phyloP scores from a whole-genome alignment of 2,113 vertebrate genomes.

The Thinocorus orbignyianus region DNA sequence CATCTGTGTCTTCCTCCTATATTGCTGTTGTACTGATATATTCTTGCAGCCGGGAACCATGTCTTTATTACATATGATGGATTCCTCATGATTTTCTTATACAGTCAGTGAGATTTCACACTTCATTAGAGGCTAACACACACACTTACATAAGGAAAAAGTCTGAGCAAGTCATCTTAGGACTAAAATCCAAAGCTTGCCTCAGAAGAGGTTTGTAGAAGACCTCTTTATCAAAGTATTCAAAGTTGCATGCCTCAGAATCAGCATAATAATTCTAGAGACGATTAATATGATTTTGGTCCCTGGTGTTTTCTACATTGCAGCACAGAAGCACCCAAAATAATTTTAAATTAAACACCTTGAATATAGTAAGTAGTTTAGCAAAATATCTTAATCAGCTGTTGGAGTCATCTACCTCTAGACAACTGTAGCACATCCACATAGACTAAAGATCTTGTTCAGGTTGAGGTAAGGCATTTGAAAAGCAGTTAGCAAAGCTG shows the following conservation, averaged over 20 bases:
- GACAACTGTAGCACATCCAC: background rate
- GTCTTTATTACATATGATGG: background rate
- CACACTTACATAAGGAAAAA: background rate
- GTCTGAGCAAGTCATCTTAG: background rate
- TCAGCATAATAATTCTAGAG: background rate
- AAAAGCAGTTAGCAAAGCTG: background rate
- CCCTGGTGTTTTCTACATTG: background rate
- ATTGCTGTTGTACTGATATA: background rate
- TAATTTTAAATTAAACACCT: background rate
- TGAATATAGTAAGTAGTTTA: background rate
- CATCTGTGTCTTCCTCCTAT: background rate
- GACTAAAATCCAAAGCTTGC: background rate
- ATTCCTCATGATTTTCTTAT: background rate
- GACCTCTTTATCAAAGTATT: background rate
- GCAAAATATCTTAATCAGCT: background rate
- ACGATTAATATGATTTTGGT: background rate
- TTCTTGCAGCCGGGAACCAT: background rate
- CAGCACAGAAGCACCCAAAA: background rate
- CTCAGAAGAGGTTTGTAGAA: background rate
- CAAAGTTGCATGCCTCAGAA: background rate
- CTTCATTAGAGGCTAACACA: background rate
- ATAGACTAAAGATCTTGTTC: background rate
- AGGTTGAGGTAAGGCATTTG: background rate
- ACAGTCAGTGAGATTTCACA: slow-evolving; percentile 1
- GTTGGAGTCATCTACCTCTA: background rate